phyloP scores from a whole-genome alignment of 2,888 invertebrate species.

The Philhelius pedissequus region DNA sequence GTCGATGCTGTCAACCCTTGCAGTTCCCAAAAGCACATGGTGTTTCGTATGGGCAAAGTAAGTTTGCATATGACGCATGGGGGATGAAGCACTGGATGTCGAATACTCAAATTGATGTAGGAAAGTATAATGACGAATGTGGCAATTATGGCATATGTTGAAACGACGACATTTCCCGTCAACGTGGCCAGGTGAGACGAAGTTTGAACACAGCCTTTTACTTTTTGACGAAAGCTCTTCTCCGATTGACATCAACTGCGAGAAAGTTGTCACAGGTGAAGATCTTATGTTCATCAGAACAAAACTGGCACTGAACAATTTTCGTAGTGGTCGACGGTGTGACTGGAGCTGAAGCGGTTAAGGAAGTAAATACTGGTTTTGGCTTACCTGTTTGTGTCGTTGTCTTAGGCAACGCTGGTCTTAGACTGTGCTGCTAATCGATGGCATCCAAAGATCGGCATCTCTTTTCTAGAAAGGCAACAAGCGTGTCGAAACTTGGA shows the following conservation, averaged over 20 bases:
- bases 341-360: too few species aligned
- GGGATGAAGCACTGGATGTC: background rate
- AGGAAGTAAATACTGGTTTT: too few species aligned
- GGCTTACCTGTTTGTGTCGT: too few species aligned
- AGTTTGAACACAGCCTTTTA: too few species aligned
- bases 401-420: background rate
- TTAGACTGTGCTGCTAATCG: background rate
- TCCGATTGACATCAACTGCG: too few species aligned
- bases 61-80: background rate
- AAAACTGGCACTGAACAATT: too few species aligned
- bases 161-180: background rate
- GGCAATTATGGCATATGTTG: background rate
- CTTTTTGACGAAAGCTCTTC: too few species aligned
- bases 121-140: background rate
- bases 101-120: too few species aligned
- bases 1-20: background rate
- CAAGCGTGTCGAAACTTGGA: background rate
- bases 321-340: too few species aligned
- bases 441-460: slow-evolving; percentile 22
- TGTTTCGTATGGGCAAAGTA: background rate
- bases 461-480: slow-evolving; percentile 10
- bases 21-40: slow-evolving; percentile 16
- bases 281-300: too few species aligned
- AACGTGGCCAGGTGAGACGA: too few species aligned
- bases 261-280: too few species aligned